Evolutionary conservation across 2,888 invertebrate genomes (phyloP), one percentile per base, ranked within the genome.

Genomic region (Drosophila testacea): DNA sequence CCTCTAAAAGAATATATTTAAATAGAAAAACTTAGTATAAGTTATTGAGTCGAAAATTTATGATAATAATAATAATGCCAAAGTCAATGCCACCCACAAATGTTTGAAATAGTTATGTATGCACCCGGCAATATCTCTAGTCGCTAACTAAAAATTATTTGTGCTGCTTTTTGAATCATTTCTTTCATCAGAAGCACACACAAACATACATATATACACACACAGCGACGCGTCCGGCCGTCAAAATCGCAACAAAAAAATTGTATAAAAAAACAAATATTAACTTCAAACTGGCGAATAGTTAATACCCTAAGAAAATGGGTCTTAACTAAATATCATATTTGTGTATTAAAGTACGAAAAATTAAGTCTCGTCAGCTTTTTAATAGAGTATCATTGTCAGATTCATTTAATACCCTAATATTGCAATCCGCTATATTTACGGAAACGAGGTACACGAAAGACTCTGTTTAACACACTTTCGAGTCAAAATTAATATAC

Each of bases 101-200:
- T 54, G 38, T 55, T 62, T 41, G 41, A 69, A 59, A 63, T 69
- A 56, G 55, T 63, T 64, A 66, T 62, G 50, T 66, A 63, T 63
- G 75, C 59, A 56, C 42, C 62, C 51, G 51, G 56, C 62, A 64
- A 50, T 62, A 63, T 64, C 65, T 65, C 50, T 73, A 73, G 70
- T 59, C 70, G 65, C 70, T 70, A 80, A 80, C 74, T 86, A 63
- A 69, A 56, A 56, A 81, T 69, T 72, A 73, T 84, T 76, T 79
- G 62, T 80, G 72, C 69, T 42, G 77, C 70, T 65, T 83, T 81
- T 78, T 81, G 70, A 73, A 89, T 83, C 72, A 84, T 78, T 81
- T 83, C 79, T 89, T 89, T 77, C 82, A 83, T 66, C 87, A 54
- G 54, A 61, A 44, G 60, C 65, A 54, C 46, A 51, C 41, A 46